These are phyloP conservation scores for Pandion haliaetus DNA, from an alignment of 2,113 vertebrate genomes.

Conservation along the genomic window DNA sequence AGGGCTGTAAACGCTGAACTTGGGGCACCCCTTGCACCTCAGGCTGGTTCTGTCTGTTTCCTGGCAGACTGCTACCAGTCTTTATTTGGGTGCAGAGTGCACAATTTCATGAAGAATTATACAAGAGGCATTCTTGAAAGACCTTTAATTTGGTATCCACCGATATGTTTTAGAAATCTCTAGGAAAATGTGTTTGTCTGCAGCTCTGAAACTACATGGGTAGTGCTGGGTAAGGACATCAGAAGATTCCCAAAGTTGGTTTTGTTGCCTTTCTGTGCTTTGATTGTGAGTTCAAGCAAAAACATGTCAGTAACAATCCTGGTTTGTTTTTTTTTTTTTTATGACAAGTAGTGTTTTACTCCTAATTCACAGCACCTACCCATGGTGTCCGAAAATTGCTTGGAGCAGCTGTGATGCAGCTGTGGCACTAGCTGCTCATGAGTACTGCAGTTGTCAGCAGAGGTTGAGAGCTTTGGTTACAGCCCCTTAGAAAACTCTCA, in stretches of 20 bases:
- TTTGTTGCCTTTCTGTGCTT: not conserved
- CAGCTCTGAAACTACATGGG: not conserved
- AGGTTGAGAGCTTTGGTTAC: not conserved
- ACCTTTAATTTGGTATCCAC: not conserved
- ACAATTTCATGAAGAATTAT: not conserved
- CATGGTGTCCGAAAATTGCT: not conserved
- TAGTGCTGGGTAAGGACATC: not conserved
- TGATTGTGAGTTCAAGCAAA: not conserved
- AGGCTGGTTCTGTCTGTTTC: not conserved
- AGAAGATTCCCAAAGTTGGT: not conserved
- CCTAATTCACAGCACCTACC: not conserved
- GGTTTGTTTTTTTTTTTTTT: not conserved
- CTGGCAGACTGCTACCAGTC: not conserved
- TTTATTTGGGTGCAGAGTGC: rapidly evolving
- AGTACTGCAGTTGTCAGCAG: not conserved
- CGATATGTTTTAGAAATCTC: not conserved
- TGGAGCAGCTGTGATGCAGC: constrained; percentile 50
- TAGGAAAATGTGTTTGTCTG: not conserved
- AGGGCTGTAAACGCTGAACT: not conserved
- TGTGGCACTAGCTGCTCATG: not conserved
- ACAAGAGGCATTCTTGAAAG: not conserved
- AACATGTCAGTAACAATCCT: not conserved
- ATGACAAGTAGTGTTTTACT: not conserved
- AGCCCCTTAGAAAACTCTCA: not conserved
- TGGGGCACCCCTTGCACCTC: not conserved